phyloP scores from a whole-genome alignment of 1,140 invertebrate genomes.

The Trichonephila clavata region DNA sequence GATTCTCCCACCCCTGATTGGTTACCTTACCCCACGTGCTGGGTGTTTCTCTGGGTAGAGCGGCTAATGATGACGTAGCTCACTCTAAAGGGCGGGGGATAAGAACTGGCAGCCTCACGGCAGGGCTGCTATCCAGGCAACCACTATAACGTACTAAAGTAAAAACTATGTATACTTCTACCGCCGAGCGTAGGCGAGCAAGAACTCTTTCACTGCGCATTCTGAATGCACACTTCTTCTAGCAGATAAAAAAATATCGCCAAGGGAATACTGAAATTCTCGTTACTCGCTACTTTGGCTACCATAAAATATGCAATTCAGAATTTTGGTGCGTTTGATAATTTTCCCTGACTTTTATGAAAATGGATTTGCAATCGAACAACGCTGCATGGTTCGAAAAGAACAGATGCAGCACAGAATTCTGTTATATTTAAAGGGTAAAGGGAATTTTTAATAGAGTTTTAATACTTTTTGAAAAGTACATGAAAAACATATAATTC shows the following conservation, averaged over 20 bases:
- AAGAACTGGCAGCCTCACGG: slow-evolving; percentile 74
- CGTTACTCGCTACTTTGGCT: slow-evolving; percentile 52
- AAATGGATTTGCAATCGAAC: not conserved
- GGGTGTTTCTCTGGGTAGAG: slow-evolving; percentile 78
- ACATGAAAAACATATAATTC: no score
- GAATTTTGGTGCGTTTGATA: slow-evolving; percentile 40
- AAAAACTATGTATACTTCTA: slow-evolving; percentile 70
- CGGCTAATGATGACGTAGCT: slow-evolving; percentile 78
- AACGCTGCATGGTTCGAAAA: not conserved
- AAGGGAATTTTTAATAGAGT: not conserved
- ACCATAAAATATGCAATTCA: not conserved
- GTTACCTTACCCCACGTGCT: slow-evolving; percentile 77
- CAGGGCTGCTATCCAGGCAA: slow-evolving; percentile 65
- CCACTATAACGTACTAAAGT: slow-evolving; percentile 49
- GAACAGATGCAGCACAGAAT: not conserved
- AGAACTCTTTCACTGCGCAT: slow-evolving; percentile 60
- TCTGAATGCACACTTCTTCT: slow-evolving; percentile 54
- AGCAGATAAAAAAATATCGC: slow-evolving; percentile 56
- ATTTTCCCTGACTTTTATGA: slow-evolving; percentile 2
- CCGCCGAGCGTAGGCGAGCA: slow-evolving; percentile 61
- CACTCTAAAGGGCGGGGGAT: slow-evolving; percentile 73
- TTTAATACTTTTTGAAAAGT: no score
- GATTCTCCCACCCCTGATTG: slow-evolving; percentile 76
- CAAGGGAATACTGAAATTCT: slow-evolving; percentile 20
- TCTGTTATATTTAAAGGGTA: not conserved